Evolutionary conservation across 2,797 vertebrate species (phyloP), one percentile per base, ranked within the genome.

Genomic region (Lutjanus campechanus): DNA sequence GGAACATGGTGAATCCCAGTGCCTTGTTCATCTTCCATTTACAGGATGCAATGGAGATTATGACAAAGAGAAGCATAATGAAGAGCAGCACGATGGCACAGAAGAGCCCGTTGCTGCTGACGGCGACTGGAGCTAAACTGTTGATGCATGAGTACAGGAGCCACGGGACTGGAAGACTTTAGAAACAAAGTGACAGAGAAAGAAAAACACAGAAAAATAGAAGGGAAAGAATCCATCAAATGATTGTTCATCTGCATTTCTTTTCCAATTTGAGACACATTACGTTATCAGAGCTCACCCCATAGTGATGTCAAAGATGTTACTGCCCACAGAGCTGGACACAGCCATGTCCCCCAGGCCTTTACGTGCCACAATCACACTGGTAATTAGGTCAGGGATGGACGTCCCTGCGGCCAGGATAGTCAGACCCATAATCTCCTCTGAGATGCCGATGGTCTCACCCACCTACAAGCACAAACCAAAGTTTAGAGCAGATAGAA

Each of bases 291-390:
- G 29, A n/a, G 43, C 97, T 98, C 91, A 99, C 98, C 98, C 98
- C 47, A 99, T 91, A 2, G 98, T 99, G 95, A 99, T 99, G 79
- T 99, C 98, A 0, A 99, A 99, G 93, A 99, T 99, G 90, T 99
- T 99, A 84, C 98, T 99, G 91, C 98, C 98, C 73, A 99, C 98
- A 0, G 98, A 99, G 66, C 98, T 99, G 86, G 98, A 99, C 82
- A 99, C 97, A 0, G 98, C 98, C 98, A 99, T 99, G 95, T 99
- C 98, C 6, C 98, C 98, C 50, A 99, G 86, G 63, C 98, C 98
- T 88, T 99, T 99, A 47, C 97, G 95, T 9, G 98, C 98, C n/a
- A 99, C 98, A 0, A 99, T 99, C 84, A 99, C 98, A 20, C 98
- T 99, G 88, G 98, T 99, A 88, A 99, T 99, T 59, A 99, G 97